Conservation (phyloP, 2,888 invertebrate genomes). For the Synanthedon vespiformis region DNA sequence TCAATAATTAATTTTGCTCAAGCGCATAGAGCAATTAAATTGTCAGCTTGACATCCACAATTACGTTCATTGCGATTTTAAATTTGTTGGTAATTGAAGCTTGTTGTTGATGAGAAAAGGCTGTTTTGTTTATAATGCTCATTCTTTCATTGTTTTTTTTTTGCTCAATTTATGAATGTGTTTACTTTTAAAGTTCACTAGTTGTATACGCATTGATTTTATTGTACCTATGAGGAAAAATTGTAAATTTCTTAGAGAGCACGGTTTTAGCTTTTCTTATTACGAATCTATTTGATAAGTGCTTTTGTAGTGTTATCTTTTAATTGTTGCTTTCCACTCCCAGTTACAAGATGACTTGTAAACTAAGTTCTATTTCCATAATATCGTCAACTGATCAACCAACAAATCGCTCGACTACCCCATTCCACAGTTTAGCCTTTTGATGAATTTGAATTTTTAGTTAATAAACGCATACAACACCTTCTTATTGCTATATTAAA, state of each 20-base stretch:
- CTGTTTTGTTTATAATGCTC: conserved; percentile 55
- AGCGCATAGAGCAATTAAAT: too few relatives aligned
- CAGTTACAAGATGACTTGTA: too few relatives aligned
- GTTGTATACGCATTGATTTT: conserved; percentile 26
- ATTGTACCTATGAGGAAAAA: conserved; percentile 24
- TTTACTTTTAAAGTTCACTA: conserved; percentile 43
- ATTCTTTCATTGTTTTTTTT: conserved; percentile 28
- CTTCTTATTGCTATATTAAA: conserved; percentile 15
- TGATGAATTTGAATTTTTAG: too few relatives aligned
- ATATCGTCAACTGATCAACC: neutral
- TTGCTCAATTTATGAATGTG: conserved; percentile 25
- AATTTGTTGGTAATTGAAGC: too few relatives aligned
- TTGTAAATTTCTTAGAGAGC: conserved; percentile 54
- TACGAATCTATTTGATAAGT: conserved; percentile 42
- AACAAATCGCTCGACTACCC: neutral
- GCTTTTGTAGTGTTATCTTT: conserved; percentile 9
- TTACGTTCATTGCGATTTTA: too few relatives aligned
- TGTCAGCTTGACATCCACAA: too few relatives aligned
- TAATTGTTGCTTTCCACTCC: too few relatives aligned
- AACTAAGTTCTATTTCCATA: too few relatives aligned
- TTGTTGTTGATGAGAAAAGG: conserved; percentile 6
- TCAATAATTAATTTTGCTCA: too few relatives aligned
- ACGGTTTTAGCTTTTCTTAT: conserved; percentile 66
- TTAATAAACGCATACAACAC: too few relatives aligned
- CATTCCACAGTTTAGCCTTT: too few relatives aligned